These are phyloP conservation scores for Microcaecilia unicolor DNA, from an alignment of 2,797 vertebrate species.

Conservation along the genomic window DNA sequence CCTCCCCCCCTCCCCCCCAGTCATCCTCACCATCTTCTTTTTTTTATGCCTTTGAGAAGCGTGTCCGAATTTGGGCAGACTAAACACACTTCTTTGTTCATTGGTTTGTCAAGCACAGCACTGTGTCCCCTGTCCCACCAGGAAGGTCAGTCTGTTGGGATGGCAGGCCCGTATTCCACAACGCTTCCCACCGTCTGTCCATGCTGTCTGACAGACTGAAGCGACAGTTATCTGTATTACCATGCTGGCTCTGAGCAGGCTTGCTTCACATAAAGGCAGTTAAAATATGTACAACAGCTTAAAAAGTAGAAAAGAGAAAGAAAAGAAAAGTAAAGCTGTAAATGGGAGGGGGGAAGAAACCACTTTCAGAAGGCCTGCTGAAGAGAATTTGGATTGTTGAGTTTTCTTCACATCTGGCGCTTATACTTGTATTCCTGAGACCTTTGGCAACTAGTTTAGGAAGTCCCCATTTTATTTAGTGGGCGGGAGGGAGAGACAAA, in stretches of 20 bases:
- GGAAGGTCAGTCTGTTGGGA: conserved; percentile 63
- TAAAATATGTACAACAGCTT: conserved; percentile 13
- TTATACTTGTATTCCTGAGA: conserved; percentile 27
- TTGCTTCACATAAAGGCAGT: conserved; percentile 34
- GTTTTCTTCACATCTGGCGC: conserved; percentile 26
- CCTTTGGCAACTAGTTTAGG: conserved; percentile 18
- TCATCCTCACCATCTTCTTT: no score
- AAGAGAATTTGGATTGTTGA: no score
- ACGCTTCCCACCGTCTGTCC: conserved; percentile 58
- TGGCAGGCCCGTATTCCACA: conserved; percentile 48
- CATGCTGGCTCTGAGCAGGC: conserved; percentile 38
- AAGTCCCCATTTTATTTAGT: conserved; percentile 10
- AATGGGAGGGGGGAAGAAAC: no score
- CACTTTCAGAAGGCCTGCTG: no score
- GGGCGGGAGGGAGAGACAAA: background rate
- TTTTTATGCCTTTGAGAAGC: conserved; percentile 66
- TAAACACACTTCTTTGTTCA: conserved; percentile 68
- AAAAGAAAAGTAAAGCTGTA: no score
- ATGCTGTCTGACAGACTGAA: conserved; percentile 57
- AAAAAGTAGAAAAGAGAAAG: background rate
- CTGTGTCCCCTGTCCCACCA: conserved; percentile 61
- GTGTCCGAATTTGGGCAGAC: conserved; percentile 57
- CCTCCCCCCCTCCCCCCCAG: no score
- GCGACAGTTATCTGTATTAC: conserved; percentile 55
- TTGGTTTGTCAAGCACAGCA: conserved; percentile 61